Evolutionary conservation across 2,888 invertebrate species (phyloP), one percentile per base, ranked within the genome.

Genomic region (Nebria salina): DNA sequence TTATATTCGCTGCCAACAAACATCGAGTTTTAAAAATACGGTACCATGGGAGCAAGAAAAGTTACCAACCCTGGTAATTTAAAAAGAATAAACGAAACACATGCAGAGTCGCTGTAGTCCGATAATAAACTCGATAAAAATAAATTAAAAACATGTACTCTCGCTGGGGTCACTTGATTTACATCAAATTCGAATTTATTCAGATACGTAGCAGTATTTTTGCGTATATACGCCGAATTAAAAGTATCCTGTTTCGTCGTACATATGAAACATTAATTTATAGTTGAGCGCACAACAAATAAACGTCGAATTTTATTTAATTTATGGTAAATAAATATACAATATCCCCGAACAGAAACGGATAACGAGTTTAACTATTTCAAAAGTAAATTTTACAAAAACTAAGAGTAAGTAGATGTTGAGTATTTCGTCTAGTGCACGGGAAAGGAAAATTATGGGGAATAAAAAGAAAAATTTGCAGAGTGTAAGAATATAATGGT

Each of bases 91-190:
- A 75, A 75, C 65, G 41, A 41, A 75, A 54, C 26, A 54, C 74
- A 26, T 42, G 9, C 65, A 20, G 65, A 25, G 75, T 34, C 41
- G n/a, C 65, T 13, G 34, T 25, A 64, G 75, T 25, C 26, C 78
- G 78, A 78, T 78, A 78, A 78, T 78, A 78, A 78, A 78, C 73
- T 78, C 78, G 74, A 73, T 78, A 78, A 78, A 78, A 78, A 78
- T 78, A 78, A 78, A 78, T 78, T 78, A 73, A 78, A 73, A 78
- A 66, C 73, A 73, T 65, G 68, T 70, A 68, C 65, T 78, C 78
- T 78, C 78, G 42, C 13, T 65, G 65, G 73, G 66, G 73, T 66
- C 43, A 73, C 73, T 78, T 73, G 78, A 78, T 78, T 78, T 78
- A 78, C 78, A 78, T 78, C 78, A 74, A 65, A 73, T 66, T 78